Evolutionary conservation across 2,888 invertebrate species (phyloP), one percentile per base, ranked within the genome.

Genomic region (Erannis defoliaria): DNA sequence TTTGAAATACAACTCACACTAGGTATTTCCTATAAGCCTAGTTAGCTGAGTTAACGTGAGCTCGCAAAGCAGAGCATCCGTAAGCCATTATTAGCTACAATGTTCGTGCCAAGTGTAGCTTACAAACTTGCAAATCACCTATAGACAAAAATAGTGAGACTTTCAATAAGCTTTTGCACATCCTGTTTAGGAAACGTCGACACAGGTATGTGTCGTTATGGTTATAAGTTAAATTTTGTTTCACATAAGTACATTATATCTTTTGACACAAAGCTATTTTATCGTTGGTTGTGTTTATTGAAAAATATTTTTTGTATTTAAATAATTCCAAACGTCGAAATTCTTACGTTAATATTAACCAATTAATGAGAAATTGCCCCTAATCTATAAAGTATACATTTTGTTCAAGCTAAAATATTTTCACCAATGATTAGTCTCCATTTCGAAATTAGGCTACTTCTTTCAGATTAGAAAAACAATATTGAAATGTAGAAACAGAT

Each of bases 21-120:
- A 49, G 33, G 33, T 53, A 51, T 37, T 55, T 55, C 49, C 16
- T 42, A 19, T 37, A 60, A 60, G 16, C n/a, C 16, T 42, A 54
- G 40, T 40, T 12, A 51, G 29, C 51, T 40, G 50, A 35, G 26
- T 56, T 48, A 33, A 23, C 9, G 18, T n/a, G 29, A 29, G 38
- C 12, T 45, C 55, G 18, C 46, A 51, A 55, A 54, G 57, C 26
- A 42, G 71, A 71, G 81, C 87, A 85, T 88, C 86, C 85, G 88
- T 77, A 77, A 78, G 67, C 64, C 73, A 70, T 79, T 74, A 78
- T 71, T 54, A 54, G 60, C 71, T 66, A 75, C 76, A 75, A 71
- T 71, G 74, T 76, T 57, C 66, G 63, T 61, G 57, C 61, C 64
- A 58, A 61, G 46, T 62, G 59, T 60, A 62, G 59, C 69, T 64